Conservation (phyloP, 2,113 vertebrate genomes). For the Leptosomus discolor region DNA sequence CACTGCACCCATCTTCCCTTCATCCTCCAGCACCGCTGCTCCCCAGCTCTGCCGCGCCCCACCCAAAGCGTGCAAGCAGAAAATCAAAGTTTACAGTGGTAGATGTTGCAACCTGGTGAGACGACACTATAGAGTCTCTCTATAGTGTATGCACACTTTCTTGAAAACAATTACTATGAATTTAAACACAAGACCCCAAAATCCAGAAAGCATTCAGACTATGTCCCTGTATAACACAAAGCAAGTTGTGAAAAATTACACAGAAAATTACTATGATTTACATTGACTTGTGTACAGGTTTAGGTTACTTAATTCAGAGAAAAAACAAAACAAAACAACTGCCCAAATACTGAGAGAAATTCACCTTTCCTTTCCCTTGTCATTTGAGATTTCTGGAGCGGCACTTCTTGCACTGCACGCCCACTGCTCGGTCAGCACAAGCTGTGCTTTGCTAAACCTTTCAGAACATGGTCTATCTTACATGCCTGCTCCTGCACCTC, state of each 20-base stretch:
- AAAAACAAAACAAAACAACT: neutral
- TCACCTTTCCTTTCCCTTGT: neutral
- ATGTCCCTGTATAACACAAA: neutral
- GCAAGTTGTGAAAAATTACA: neutral
- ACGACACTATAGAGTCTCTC: neutral
- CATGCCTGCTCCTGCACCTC: neutral
- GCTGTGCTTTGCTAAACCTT: neutral
- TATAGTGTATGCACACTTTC: accelerated
- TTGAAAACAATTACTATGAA: neutral
- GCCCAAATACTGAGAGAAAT: neutral
- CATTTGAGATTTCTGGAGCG: neutral
- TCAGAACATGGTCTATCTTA: neutral
- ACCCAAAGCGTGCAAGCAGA: neutral
- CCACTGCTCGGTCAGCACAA: neutral
- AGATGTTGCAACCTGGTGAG: neutral
- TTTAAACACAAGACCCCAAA: accelerated
- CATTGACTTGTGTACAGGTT: neutral
- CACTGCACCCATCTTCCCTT: neutral
- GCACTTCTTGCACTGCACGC: neutral
- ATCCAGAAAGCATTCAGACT: neutral
- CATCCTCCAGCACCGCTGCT: accelerated
- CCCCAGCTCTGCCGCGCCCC: accelerated
- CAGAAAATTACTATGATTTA: neutral
- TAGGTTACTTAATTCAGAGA: neutral
- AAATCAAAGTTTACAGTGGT: neutral